phyloP scores from a whole-genome alignment of 2,797 vertebrate genomes.

The Darevskia nairensis region DNA sequence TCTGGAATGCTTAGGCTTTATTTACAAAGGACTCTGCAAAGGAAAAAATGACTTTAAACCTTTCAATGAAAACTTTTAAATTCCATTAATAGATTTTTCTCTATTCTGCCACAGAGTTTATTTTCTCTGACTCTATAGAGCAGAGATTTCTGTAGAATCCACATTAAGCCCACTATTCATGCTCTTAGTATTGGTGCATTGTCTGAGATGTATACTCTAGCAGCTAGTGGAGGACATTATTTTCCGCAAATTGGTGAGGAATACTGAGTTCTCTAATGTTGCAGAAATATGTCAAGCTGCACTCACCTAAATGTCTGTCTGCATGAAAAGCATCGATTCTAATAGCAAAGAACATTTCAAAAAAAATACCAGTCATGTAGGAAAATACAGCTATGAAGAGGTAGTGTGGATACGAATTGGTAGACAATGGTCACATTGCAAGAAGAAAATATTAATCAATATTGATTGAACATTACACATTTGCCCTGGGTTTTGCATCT shows the following conservation, averaged over 20 bases:
- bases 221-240: background rate
- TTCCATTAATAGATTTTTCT: slow-evolving; percentile 15
- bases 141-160: background rate
- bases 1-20: slow-evolving; percentile 47
- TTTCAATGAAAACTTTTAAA: slow-evolving; percentile 50
- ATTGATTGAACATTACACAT: background rate
- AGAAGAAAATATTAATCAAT: background rate
- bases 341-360: background rate
- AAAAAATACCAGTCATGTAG: too few species aligned
- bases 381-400: background rate
- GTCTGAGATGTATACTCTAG: background rate
- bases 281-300: background rate
- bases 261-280: background rate
- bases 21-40: slow-evolving; percentile 27
- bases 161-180: background rate
- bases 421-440: background rate
- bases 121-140: slow-evolving; percentile 13
- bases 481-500: background rate
- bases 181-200: background rate
- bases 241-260: background rate
- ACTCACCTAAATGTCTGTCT: background rate
- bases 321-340: background rate
- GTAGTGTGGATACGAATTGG: background rate
- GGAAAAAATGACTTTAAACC: slow-evolving; percentile 39
- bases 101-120: slow-evolving; percentile 28